Evolutionary conservation across 2,113 vertebrate species (phyloP).

Genomic region (Ariopsis seemanni): DNA sequence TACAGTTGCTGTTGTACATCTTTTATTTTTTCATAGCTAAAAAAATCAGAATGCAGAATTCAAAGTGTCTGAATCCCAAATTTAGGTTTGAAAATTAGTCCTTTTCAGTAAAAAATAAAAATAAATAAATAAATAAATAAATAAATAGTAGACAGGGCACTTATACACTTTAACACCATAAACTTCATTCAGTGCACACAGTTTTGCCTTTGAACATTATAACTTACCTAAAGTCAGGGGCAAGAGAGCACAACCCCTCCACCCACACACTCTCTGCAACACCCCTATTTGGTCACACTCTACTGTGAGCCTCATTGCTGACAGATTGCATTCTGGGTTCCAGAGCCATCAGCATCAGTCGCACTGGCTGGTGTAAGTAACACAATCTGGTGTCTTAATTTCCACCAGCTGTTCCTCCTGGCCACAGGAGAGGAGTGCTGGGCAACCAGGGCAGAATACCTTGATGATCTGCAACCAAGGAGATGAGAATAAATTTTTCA

Average conservation of each 20-base stretch:
- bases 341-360: slow-evolving; percentile 68
- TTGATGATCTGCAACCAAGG: slow-evolving; percentile 71
- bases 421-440: slow-evolving; percentile 62
- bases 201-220: background rate
- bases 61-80: background rate
- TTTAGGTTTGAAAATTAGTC: background rate
- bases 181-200: background rate
- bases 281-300: slow-evolving; percentile 58
- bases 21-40: background rate
- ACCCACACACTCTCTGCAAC: slow-evolving; percentile 34
- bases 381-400: slow-evolving; percentile 78
- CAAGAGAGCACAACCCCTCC: background rate
- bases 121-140: too few species aligned
- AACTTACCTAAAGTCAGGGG: slow-evolving; percentile 2
- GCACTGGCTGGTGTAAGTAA: slow-evolving; percentile 70
- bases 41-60: background rate
- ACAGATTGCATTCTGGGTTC: slow-evolving; percentile 68
- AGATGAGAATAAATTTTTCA: slow-evolving; percentile 74
- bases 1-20: background rate
- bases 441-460: slow-evolving; percentile 64
- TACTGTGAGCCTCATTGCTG: slow-evolving; percentile 53
- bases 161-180: background rate
- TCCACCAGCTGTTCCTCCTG: slow-evolving; percentile 73
- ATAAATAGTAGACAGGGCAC: background rate
- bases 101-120: background rate